phyloP scores from a whole-genome alignment of 2,113 vertebrate species.

The Bathybates hornii region DNA sequence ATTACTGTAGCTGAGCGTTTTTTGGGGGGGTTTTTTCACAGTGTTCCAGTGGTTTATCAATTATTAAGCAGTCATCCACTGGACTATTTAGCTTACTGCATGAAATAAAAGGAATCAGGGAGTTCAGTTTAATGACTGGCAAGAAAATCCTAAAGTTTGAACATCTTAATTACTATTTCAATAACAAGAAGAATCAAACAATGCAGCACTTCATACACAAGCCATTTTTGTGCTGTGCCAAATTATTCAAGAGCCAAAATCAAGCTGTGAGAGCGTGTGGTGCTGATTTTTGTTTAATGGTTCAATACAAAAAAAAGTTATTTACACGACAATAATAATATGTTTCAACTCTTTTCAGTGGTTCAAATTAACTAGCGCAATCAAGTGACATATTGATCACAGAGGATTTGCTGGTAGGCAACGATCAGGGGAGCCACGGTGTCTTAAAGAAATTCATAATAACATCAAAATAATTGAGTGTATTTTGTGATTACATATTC shows the following conservation, averaged over 20 bases:
- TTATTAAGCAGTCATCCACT: not conserved
- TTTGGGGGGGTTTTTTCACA: not conserved
- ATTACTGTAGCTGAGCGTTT: not conserved
- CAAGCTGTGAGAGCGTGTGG: not conserved
- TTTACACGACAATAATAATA: not conserved
- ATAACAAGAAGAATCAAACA: not conserved
- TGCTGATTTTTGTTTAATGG: not conserved
- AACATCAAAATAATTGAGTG: not conserved
- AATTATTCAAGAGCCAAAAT: slow-evolving; percentile 10
- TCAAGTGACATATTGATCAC: not conserved
- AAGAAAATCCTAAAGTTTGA: not conserved
- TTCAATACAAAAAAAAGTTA: not conserved
- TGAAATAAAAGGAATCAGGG: not conserved
- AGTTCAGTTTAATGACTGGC: slow-evolving; percentile 1
- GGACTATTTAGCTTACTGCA: not conserved
- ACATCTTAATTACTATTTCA: not conserved
- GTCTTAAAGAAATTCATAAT: not conserved
- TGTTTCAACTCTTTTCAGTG: not conserved
- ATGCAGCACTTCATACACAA: not conserved
- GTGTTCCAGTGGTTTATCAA: not conserved
- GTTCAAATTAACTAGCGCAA: not conserved
- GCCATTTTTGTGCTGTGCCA: not conserved
- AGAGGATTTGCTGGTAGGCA: not conserved
- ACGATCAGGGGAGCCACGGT: not conserved
- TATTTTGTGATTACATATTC: not conserved